Conservation (phyloP, 2,113 vertebrate genomes). For the Dipodomys ordii region DNA sequence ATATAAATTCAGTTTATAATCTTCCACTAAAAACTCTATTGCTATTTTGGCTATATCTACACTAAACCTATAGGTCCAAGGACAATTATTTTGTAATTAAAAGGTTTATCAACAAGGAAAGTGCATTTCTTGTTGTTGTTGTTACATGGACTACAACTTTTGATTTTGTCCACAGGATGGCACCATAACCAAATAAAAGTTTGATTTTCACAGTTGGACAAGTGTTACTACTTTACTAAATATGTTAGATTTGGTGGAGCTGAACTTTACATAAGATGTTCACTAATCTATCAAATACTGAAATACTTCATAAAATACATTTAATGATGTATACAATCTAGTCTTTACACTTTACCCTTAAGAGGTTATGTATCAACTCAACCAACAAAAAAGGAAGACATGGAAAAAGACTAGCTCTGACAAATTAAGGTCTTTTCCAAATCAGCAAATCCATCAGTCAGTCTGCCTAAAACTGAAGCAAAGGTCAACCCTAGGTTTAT, state of each 20-base stretch:
- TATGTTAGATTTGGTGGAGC: neutral
- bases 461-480: neutral
- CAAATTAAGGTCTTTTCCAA: neutral
- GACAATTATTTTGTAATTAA: constrained; percentile 15
- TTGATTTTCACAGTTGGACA: neutral
- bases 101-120: neutral
- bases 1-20: neutral
- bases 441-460: neutral
- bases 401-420: neutral
- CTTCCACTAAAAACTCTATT: neutral
- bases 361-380: no score
- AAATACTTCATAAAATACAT: neutral
- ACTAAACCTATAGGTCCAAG: neutral
- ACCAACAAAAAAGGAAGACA: neutral
- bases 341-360: no score
- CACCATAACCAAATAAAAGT: constrained; percentile 28
- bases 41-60: neutral
- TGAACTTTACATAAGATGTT: neutral
- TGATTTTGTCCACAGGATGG: constrained; percentile 35
- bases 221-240: neutral
- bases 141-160: neutral
- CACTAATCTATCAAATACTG: neutral
- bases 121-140: neutral
- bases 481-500: constrained; percentile 27
- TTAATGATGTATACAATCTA: neutral